Base-by-base conservation (phyloP, 2,888 invertebrate genomes). In the Frankliniella fusca region DNA sequence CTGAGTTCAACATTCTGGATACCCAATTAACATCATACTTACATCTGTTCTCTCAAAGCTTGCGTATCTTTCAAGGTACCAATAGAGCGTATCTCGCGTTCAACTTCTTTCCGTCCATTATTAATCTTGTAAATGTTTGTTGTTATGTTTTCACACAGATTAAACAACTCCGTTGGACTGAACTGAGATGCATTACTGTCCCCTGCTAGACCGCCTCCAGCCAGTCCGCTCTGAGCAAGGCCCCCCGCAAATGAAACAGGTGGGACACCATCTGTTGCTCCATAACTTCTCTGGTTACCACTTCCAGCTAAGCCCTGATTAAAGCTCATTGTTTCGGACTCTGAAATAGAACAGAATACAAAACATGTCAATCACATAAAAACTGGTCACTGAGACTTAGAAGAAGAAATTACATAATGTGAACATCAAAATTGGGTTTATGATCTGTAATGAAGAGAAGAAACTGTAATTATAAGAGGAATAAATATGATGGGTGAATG, bases 101-200 rank as follows among this genome's bases (percentile, higher is more conserved):
- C 94, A 85, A 96, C 88, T 8, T 91, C 90, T 85, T 92, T 92
- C 87, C 93, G 91, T 84, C 93, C 94, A 80, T 92, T 91, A 86
- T 94, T 94, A 81, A 96, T 93, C 0, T 93, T 92, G 86, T 93
- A 94, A 82, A 96, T 93, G 88, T 95, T 95, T 82, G 94, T 93
- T 0, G 93, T 94, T 83, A 96, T 94, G 86, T 93, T 93, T 87
- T 95, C 95, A 86, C 94, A 94, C 80, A 95, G 89, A 86, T 92
- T 93, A 87, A 94, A 93, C 84, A 95, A 91, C 88, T 94, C 94
- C 2, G 93, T 92, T 5, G 93, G 93, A 85, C 93, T 93, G 87
- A 93, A 93, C 84, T 92, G 93, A 12, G 92, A 91, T 84, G 93
- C 93, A 80, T 76, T 76, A 27, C 70, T 76, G 70, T 76, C 70